Base-by-base conservation (phyloP, 2,888 invertebrate species). In the Hyposoter dolosus region DNA sequence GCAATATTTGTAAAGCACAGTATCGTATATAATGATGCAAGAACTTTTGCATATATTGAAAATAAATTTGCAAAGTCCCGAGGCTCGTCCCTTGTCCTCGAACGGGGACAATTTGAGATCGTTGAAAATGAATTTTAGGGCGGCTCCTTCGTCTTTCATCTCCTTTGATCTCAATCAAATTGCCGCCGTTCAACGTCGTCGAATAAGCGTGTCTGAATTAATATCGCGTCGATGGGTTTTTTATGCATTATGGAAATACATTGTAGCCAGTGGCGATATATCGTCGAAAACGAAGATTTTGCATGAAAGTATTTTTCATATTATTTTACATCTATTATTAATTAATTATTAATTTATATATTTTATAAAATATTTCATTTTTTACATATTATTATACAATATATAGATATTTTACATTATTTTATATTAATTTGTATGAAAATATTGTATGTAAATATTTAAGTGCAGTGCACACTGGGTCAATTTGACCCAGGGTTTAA, bases 191-290 rank as follows among this genome's bases (percentile, higher is more conserved):
- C 68, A 60, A 63, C 72, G 76, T 69, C 79, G 69, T 75, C 56
- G 85, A 60, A 83, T 76, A 85, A 71, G 72, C 63, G 50, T 75
- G 10, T 66, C 53, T 17, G 40, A 17, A 60, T 68, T 47, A 47
- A 65, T 47, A 81, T 86, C 71, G 71, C 68, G 35, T 79, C 77
- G 63, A 69, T 79, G 53, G 32, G 71, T 53, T 83, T 83, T 79
- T 80, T 32, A 86, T 81, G 83, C 83, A 86, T 86, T 83, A 83
- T 86, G 83, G 72, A 81, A 80, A 83, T 83, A 28, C 50, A 77
- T 56, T 74, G 71, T 45, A 19, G 86, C 86, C 77, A 77, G 50
- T 81, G 86, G 86, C 83, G 72, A 72, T 83, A 45, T 43, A 66
- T 53, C 72, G 80, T 53, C 72, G 71, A 23, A 23, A 12, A 23